phyloP scores from a whole-genome alignment of 2,797 vertebrate genomes.

The Onychomys arenicola region DNA sequence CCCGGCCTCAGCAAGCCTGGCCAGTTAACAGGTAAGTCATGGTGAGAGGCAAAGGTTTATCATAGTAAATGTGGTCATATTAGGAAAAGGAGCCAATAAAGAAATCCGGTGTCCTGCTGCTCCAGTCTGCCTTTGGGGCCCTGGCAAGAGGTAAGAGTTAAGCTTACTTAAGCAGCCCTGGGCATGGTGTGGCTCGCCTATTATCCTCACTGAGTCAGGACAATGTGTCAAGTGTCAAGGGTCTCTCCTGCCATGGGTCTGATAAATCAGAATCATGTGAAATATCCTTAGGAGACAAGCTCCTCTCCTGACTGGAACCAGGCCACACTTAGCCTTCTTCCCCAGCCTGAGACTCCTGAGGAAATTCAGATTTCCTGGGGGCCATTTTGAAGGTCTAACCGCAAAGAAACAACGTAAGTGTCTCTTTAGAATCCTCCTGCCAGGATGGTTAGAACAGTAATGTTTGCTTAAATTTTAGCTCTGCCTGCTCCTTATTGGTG shows the following conservation, averaged over 20 bases:
- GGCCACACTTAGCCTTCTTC: background rate
- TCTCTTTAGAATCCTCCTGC: background rate
- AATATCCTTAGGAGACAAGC: background rate
- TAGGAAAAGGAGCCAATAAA: background rate
- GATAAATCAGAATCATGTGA: background rate
- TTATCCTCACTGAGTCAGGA: background rate
- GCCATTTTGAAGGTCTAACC: background rate
- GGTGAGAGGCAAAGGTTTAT: background rate
- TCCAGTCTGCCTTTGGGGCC: background rate
- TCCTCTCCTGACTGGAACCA: background rate
- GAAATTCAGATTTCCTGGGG: background rate
- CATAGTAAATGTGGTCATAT: too few species aligned
- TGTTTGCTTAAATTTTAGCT: background rate
- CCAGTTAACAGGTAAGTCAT: background rate
- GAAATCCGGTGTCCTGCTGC: background rate
- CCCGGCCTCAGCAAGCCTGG: background rate
- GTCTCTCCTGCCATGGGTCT: background rate
- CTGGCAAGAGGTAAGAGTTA: background rate
- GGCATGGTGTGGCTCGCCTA: background rate
- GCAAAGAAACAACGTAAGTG: background rate
- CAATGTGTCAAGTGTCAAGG: background rate
- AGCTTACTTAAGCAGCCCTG: background rate
- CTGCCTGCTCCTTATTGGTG: too few species aligned
- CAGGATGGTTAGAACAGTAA: background rate
- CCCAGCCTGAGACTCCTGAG: background rate